phyloP scores from a whole-genome alignment of 1,140 invertebrate species.

The Anastrepha ludens region DNA sequence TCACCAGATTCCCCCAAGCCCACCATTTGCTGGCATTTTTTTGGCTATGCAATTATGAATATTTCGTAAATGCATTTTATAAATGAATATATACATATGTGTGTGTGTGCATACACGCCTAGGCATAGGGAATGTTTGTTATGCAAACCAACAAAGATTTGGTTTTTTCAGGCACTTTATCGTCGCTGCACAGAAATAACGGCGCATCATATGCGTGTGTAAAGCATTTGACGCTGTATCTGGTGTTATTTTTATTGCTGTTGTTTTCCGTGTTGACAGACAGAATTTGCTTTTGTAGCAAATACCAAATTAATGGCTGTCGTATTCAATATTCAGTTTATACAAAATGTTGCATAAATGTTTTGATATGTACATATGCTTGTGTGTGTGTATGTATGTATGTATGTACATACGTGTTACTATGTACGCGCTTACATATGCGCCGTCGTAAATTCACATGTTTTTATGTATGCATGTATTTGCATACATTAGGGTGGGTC shows the following conservation, averaged over 20 bases:
- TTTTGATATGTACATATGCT: not conserved
- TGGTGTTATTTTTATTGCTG: not conserved
- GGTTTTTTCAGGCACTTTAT: constrained; percentile 1
- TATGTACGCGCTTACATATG: no score
- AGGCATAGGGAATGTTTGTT: no score
- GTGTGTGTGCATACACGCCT: not conserved
- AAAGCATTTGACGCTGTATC: not conserved
- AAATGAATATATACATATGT: not conserved
- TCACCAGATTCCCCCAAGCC: not conserved
- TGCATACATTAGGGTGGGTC: no score
- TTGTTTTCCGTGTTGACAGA: not conserved
- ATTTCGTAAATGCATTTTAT: constrained; percentile 25
- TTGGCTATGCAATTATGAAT: not conserved
- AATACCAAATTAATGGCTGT: constrained; percentile 42
- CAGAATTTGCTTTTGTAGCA: not conserved
- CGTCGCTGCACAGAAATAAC: not conserved
- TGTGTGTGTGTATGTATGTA: not conserved
- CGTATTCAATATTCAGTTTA: constrained; percentile 38
- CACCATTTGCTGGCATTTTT: not conserved
- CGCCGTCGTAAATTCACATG: no score
- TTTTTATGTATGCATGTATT: no score
- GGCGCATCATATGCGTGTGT: not conserved
- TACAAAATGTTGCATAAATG: not conserved
- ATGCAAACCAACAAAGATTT: not conserved
- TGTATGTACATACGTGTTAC: no score